Percentiles rank a stretch among this genome's conserved stretches.
phyloP scores from a whole-genome alignment of 2,113 vertebrate species.

The Probosciger aterrimus region DNA sequence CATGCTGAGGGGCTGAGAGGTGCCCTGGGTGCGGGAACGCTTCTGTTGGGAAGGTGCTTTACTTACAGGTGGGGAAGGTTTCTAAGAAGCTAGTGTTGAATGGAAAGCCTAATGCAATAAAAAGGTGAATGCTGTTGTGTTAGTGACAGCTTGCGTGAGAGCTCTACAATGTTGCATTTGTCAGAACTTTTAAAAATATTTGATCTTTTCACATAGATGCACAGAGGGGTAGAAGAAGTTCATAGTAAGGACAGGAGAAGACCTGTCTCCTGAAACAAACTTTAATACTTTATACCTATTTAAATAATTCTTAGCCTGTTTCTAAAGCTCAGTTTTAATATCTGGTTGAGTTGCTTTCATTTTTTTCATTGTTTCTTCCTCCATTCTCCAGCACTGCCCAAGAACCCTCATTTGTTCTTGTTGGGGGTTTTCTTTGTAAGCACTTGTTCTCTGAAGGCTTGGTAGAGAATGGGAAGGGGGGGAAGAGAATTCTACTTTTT shows the following conservation, averaged over 20 bases:
- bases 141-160: background rate
- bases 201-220: background rate
- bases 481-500: background rate
- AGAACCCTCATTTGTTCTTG: background rate
- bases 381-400: background rate
- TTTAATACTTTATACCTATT: background rate
- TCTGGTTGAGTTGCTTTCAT: background rate
- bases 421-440: background rate
- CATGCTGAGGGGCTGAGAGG: background rate
- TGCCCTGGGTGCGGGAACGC: rapidly evolving
- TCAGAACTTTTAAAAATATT: background rate
- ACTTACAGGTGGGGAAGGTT: no score
- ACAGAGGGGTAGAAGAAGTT: background rate
- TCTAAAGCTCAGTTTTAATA: background rate
- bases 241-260: no score
- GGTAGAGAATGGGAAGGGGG: background rate
- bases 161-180: background rate
- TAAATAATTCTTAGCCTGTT: background rate
- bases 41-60: rapidly evolving
- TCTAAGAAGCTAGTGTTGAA: no score
- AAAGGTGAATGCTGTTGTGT: rapidly evolving
- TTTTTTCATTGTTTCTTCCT: background rate
- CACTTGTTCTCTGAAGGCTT: background rate
- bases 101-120: no score
- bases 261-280: background rate